phyloP scores from a whole-genome alignment of 30 jellyfish, hydroid and myxozoan genomes.

The Phacellophora camtschatica region DNA sequence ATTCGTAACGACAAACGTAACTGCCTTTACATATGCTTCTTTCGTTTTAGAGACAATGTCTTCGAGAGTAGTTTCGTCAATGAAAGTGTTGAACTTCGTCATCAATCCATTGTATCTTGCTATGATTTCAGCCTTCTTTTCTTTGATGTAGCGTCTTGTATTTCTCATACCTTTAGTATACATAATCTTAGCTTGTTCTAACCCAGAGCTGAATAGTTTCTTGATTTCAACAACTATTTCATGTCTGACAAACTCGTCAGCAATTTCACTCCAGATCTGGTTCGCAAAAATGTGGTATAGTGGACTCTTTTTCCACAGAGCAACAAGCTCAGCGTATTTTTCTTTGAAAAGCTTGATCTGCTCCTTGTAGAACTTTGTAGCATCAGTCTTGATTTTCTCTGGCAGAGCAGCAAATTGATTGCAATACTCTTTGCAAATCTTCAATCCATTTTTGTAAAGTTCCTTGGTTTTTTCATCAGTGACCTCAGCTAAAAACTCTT shows the following conservation, averaged over 20 bases:
- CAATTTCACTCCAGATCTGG: slow-evolving; percentile 85
- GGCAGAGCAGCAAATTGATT: slow-evolving; percentile 24
- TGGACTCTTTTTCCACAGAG: slow-evolving; percentile 65
- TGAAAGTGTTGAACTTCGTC: slow-evolving; percentile 5
- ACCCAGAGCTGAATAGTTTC: neutral
- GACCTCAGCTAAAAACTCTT: slow-evolving; percentile 17
- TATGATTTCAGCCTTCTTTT: slow-evolving; percentile 7
- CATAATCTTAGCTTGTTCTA: neutral
- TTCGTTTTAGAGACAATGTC: slow-evolving; percentile 49
- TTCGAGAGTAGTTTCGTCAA: slow-evolving; percentile 84
- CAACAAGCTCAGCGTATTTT: slow-evolving; percentile 18
- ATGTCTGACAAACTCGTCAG: slow-evolving; percentile 73
- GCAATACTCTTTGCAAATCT: neutral
- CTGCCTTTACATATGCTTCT: neutral
- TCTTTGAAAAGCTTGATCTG: neutral
- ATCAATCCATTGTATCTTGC: slow-evolving; percentile 24
- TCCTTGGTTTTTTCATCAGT: slow-evolving; percentile 66
- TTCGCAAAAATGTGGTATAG: slow-evolving; percentile 59
- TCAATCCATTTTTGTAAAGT: neutral
- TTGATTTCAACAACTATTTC: slow-evolving; percentile 68
- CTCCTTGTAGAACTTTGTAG: neutral
- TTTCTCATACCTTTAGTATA: neutral
- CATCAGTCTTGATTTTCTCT: slow-evolving; percentile 8
- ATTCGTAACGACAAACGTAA: slow-evolving; percentile 1
- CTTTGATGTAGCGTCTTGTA: slow-evolving; percentile 12